Evolutionary conservation across 2,797 vertebrate genomes (phyloP).

Genomic region (Poecilia velifera): DNA sequence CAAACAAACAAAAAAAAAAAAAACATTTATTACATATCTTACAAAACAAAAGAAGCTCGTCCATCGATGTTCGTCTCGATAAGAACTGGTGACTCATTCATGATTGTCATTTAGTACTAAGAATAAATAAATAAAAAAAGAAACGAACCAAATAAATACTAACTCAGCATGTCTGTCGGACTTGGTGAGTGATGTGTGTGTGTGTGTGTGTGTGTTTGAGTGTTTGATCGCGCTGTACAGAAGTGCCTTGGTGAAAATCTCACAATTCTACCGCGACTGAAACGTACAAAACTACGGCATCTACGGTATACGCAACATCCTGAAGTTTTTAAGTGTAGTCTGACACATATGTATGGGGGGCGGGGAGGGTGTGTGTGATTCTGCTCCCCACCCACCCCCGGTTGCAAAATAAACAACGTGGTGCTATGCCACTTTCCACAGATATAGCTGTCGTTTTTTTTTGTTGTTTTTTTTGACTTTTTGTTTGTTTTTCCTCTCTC

Average conservation of each 20-base stretch:
- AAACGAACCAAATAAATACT: slow-evolving; percentile 78
- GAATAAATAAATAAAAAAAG: slow-evolving; percentile 81
- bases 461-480: slow-evolving; percentile 73
- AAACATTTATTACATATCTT: slow-evolving; percentile 99
- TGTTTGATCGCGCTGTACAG: slow-evolving; percentile 90
- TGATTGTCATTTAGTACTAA: slow-evolving; percentile 99
- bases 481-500: slow-evolving; percentile 67
- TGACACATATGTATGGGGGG: slow-evolving; percentile 90
- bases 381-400: slow-evolving; percentile 75
- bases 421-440: slow-evolving; percentile 93
- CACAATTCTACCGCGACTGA: slow-evolving; percentile 98
- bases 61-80: slow-evolving; percentile 92
- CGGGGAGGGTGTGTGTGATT: slow-evolving; percentile 57
- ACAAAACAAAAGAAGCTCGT: slow-evolving; percentile 95
- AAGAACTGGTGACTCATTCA: slow-evolving; percentile 94
- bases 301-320: slow-evolving; percentile 96
- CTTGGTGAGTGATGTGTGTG: slow-evolving; percentile 68
- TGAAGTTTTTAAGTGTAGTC: slow-evolving; percentile 93
- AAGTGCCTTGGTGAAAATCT: slow-evolving; percentile 98
- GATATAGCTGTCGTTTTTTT: slow-evolving; percentile 90
- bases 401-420: slow-evolving; percentile 87
- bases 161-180: slow-evolving; percentile 77
- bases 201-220: slow-evolving; percentile 46
- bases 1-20: slow-evolving; percentile 61
- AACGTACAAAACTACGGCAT: slow-evolving; percentile 99